Conservation (phyloP, 2,113 vertebrate genomes). For the Diphyllodes magnificus region DNA sequence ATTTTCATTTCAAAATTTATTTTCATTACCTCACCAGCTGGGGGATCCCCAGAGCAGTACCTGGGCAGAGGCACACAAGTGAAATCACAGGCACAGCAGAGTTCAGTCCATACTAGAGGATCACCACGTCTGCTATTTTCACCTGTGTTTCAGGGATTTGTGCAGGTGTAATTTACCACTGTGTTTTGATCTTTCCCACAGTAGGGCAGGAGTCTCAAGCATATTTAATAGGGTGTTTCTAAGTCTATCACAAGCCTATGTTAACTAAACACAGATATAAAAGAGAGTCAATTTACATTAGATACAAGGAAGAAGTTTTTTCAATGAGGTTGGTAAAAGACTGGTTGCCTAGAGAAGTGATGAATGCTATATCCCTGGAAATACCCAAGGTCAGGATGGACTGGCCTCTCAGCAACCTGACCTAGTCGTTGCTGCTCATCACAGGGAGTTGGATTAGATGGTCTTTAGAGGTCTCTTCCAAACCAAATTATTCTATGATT, state of each 20-base stretch:
- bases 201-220: not conserved
- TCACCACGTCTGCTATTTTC: not conserved
- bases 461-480: not conserved
- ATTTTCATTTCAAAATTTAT: not conserved
- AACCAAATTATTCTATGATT: not conserved
- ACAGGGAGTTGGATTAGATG: not conserved
- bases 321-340: not conserved
- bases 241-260: not conserved
- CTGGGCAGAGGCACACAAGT: not conserved
- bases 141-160: not conserved
- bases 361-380: not conserved
- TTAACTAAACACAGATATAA: not conserved
- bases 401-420: not conserved
- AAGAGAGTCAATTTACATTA: not conserved
- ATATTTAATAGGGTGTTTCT: not conserved
- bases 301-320: not conserved
- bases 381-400: not conserved
- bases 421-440: not conserved
- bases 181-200: not conserved
- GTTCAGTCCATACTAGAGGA: fast-evolving
- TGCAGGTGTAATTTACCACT: not conserved
- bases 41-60: not conserved
- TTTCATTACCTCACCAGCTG: not conserved
- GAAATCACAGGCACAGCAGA: not conserved
- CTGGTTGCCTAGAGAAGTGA: not conserved